Percentiles rank a stretch among this genome's conserved stretches.
Conservation (phyloP, 1,140 invertebrate species). For the Oncopeltus fasciatus region DNA sequence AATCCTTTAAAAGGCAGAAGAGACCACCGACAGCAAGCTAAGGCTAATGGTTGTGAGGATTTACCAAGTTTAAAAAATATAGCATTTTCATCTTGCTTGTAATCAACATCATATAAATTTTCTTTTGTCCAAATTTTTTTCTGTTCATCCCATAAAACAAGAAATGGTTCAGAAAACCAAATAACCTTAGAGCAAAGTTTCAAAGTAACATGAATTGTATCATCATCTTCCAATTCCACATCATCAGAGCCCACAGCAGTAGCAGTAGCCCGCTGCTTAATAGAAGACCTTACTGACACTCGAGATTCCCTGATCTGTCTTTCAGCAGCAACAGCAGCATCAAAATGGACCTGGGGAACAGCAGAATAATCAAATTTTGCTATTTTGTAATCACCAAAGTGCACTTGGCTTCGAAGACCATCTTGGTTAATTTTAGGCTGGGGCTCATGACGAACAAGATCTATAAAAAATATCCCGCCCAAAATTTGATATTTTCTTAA, state of each 20-base stretch:
- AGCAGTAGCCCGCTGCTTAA: background rate
- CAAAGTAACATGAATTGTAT: background rate
- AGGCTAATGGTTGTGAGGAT: background rate
- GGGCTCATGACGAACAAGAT: background rate
- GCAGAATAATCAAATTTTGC: background rate
- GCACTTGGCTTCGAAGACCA: background rate
- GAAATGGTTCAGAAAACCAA: background rate
- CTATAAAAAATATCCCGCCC: background rate
- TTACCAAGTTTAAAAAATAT: background rate
- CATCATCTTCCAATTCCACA: background rate
- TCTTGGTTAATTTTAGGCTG: background rate
- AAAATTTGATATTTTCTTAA: background rate
- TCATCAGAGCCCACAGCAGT: background rate
- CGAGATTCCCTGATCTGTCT: background rate
- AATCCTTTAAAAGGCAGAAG: background rate
- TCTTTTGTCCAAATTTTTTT: background rate
- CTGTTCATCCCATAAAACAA: background rate
- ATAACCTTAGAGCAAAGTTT: background rate
- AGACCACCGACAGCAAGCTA: background rate
- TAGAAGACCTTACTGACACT: background rate
- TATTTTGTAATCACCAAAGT: background rate
- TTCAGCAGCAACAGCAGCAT: background rate
- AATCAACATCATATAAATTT: background rate
- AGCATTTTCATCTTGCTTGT: background rate
- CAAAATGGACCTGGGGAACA: background rate